Evolutionary conservation across 2,888 invertebrate species (phyloP).

Genomic region (Muscina levida): DNA sequence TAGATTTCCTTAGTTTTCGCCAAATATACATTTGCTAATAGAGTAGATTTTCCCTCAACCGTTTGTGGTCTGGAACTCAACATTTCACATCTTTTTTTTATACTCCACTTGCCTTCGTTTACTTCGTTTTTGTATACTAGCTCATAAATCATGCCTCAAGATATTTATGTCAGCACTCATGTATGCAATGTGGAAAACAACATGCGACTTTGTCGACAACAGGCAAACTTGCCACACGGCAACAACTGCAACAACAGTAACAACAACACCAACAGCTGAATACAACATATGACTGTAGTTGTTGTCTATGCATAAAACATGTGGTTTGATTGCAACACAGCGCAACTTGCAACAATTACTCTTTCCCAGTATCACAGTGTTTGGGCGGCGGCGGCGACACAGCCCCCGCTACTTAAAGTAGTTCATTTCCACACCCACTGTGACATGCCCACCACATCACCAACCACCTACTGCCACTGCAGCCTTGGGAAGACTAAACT

Average conservation of each 20-base stretch:
- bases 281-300: slow-evolving; percentile 4
- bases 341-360: slow-evolving; percentile 19
- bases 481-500: slow-evolving; percentile 23
- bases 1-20: too few relatives aligned
- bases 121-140: too few relatives aligned
- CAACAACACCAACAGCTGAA: not conserved
- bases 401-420: too few relatives aligned
- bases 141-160: slow-evolving; percentile 55
- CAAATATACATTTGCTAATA: too few relatives aligned
- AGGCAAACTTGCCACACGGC: not conserved
- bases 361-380: not conserved
- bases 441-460: too few relatives aligned
- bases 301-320: slow-evolving; percentile 52
- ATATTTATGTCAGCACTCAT: slow-evolving; percentile 61
- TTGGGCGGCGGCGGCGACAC: too few relatives aligned
- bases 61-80: too few relatives aligned
- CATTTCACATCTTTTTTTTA: too few relatives aligned
- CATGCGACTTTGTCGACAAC: slow-evolving; percentile 45
- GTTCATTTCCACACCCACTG: slow-evolving; percentile 27
- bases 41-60: too few relatives aligned
- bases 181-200: slow-evolving; percentile 42
- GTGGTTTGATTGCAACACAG: slow-evolving; percentile 54
- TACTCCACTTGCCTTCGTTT: too few relatives aligned
- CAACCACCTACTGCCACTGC: not conserved
- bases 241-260: not conserved